Evolutionary conservation across 2,888 invertebrate species (phyloP).

Genomic region (Coelopa pilipes): DNA sequence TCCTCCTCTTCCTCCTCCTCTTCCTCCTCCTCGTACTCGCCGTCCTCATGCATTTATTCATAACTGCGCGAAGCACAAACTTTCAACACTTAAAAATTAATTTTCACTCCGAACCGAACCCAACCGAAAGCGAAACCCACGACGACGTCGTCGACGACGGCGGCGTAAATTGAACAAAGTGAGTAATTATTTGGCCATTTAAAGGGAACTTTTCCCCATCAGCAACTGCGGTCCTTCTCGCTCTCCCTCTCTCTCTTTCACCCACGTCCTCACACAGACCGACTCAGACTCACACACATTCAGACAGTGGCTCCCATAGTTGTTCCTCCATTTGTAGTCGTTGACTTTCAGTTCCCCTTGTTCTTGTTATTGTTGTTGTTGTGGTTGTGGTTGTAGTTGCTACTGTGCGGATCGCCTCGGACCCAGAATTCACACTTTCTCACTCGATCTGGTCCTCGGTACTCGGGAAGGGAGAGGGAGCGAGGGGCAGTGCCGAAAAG

Average conservation of each 20-base stretch:
- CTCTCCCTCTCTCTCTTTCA: no score
- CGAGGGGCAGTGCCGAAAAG: conserved; percentile 5
- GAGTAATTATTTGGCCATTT: conserved; percentile 6
- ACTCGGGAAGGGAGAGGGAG: conserved; percentile 15
- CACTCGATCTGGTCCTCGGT: neutral
- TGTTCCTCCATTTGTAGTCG: neutral
- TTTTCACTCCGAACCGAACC: conserved; percentile 4
- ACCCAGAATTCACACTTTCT: neutral
- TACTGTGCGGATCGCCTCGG: neutral
- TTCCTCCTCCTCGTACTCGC: neutral
- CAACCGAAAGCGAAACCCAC: neutral
- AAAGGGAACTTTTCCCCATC: conserved; percentile 10
- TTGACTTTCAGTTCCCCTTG: neutral
- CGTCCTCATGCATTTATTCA: conserved; percentile 4
- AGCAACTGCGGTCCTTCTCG: no score
- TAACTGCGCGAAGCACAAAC: neutral
- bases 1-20: no score
- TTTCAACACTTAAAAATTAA: conserved; percentile 19
- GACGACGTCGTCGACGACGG: neutral
- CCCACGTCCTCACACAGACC: no score
- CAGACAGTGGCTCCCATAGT: neutral
- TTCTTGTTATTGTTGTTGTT: conserved; percentile 9
- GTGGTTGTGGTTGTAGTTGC: conserved; percentile 13
- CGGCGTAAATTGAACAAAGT: conserved; percentile 11
- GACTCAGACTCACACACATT: no score